phyloP scores from a whole-genome alignment of 2,888 invertebrate species.

The Drosophila imparisetae region DNA sequence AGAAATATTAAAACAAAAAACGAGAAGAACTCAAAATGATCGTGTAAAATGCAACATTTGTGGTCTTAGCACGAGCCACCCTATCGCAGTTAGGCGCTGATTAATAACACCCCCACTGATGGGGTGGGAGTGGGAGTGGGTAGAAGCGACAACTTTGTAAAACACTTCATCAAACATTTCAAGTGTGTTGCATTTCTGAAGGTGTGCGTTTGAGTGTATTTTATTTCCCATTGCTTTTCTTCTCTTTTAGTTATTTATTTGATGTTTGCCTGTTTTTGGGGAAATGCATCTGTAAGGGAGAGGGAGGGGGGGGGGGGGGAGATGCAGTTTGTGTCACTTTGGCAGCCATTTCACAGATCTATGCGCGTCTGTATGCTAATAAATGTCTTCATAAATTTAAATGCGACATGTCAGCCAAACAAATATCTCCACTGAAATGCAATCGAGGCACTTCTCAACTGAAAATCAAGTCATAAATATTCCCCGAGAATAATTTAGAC shows the following conservation, averaged over 20 bases:
- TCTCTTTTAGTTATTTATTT: conserved; percentile 57
- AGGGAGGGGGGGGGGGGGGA: background rate
- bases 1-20: conserved; percentile 57
- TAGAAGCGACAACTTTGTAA: conserved; percentile 70
- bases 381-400: conserved; percentile 82
- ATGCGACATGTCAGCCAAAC: conserved; percentile 58
- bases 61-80: conserved; percentile 68
- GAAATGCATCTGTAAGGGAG: conserved; percentile 49
- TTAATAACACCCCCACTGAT: conserved; percentile 55
- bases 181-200: conserved; percentile 37
- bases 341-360: conserved; percentile 70
- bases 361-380: conserved; percentile 73
- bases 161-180: conserved; percentile 76
- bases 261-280: conserved; percentile 47
- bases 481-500: conserved; percentile 53
- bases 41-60: conserved; percentile 72
- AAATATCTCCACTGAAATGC: conserved; percentile 28
- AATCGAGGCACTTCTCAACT: conserved; percentile 37
- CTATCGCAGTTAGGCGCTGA: conserved; percentile 54
- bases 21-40: conserved; percentile 47
- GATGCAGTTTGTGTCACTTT: conserved; percentile 70
- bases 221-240: conserved; percentile 10
- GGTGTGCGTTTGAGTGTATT: conserved; percentile 33
- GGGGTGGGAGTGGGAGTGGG: conserved; percentile 33
- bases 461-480: conserved; percentile 66